These are phyloP conservation scores for Cygnus buccinator DNA, from an alignment of 2,113 vertebrate species.

Conservation along the genomic window DNA sequence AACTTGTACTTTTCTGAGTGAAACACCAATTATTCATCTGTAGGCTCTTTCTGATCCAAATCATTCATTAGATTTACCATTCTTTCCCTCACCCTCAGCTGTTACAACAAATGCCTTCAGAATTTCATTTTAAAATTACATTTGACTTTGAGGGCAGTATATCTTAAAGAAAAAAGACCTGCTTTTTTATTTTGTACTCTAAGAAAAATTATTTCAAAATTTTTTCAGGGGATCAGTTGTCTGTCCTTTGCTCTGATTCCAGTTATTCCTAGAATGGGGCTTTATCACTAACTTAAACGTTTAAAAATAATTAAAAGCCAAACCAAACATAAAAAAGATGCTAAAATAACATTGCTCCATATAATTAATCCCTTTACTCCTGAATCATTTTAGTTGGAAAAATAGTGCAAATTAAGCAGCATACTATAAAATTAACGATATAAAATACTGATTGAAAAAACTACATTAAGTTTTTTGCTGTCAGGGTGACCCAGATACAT, in stretches of 20 bases:
- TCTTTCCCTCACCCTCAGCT: neutral
- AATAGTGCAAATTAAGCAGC: neutral
- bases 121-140: neutral
- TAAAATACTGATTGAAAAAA: neutral
- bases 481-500: constrained; percentile 41
- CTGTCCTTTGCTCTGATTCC: neutral
- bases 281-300: constrained; percentile 1
- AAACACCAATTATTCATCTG: neutral
- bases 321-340: neutral
- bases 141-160: neutral
- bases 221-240: neutral
- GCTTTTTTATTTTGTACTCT: neutral
- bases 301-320: constrained; percentile 8
- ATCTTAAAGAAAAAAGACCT: neutral
- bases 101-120: neutral
- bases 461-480: neutral
- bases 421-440: neutral
- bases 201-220: neutral
- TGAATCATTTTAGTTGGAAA: neutral
- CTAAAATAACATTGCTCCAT: neutral
- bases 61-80: neutral
- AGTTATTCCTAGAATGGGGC: neutral
- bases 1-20: neutral
- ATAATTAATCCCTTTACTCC: neutral
- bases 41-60: neutral